A percentile compares a stretch with the other conserved stretches of the same genome.
phyloP scores from a whole-genome alignment of 2,113 vertebrate species.

The Tragelaphus imberbis region DNA sequence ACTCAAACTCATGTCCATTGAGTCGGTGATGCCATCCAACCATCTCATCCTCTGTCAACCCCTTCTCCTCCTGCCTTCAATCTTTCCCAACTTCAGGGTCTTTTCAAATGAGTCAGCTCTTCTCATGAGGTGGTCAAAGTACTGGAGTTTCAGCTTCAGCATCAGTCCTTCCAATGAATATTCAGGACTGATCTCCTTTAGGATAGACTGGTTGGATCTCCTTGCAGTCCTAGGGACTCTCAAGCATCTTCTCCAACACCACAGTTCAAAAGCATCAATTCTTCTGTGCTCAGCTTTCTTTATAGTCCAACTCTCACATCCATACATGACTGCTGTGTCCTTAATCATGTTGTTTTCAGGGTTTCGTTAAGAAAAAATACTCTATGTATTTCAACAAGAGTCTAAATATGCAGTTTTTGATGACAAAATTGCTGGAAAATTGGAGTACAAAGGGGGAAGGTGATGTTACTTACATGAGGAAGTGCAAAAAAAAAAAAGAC shows the following conservation, averaged over 20 bases:
- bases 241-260: neutral
- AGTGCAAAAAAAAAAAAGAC: neutral
- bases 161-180: no score
- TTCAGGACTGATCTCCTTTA: no score
- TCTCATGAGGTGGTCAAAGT: fast-evolving
- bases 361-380: neutral
- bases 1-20: neutral
- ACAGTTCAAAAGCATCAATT: neutral
- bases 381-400: neutral
- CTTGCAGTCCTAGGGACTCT: neutral
- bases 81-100: no score
- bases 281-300: neutral
- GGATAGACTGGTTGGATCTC: no score
- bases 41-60: neutral
- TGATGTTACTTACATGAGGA: neutral
- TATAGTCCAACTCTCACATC: neutral
- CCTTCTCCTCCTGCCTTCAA: fast-evolving
- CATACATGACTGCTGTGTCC: neutral
- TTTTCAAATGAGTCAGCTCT: no score
- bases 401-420: neutral
- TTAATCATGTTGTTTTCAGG: neutral
- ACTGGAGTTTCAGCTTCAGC: no score
- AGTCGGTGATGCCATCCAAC: neutral
- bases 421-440: neutral
- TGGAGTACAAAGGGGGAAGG: neutral